Evolutionary conservation across 2,888 invertebrate species (phyloP), one percentile per base, ranked within the genome.

Genomic region (Cataglyphis albicans): DNA sequence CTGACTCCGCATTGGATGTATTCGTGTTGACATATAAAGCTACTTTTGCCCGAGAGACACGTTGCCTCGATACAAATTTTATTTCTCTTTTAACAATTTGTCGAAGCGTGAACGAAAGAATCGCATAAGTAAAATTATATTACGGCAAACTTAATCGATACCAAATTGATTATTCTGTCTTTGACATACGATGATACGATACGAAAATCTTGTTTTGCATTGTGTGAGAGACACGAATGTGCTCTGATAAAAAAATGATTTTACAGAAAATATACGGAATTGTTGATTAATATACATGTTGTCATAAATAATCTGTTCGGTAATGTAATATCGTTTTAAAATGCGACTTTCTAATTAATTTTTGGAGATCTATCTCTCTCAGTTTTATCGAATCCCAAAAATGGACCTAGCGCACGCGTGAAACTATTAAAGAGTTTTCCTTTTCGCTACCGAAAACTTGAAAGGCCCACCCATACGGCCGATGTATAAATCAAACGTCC

Each of bases 391-490:
- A 84, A 86, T 86, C 70, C 83, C 84, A 81, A 81, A 89, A 90
- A 89, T 86, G 83, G 83, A 78, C 72, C 72, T 81, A 81, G 85
- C 85, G 84, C 84, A 84, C 86, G 87, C 81, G 87, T 87, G 73
- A 86, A 89, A 87, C 87, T 88, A 90, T 87, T 85, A 89, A 89
- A 88, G 87, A 85, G 85, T 85, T 89, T 88, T 84, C 83, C 84
- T 65, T 65, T 82, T 63, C 63, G 87, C 88, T 76, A 88, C 89
- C 83, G 89, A 89, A 87, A 84, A 83, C 83, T 75, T 74, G 25
- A 59, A 41, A 21, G 65, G 91, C 87, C 91, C 91, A 91, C 91
- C 91, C 91, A 90, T 86, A 83, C 83, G 74, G 67, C 64, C 63
- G 86, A 84, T 83, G 65, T 88, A 89, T 88, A 88, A 88, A 88